Conservation (phyloP, 2,113 vertebrate genomes). For the Melanocharis versteri region DNA sequence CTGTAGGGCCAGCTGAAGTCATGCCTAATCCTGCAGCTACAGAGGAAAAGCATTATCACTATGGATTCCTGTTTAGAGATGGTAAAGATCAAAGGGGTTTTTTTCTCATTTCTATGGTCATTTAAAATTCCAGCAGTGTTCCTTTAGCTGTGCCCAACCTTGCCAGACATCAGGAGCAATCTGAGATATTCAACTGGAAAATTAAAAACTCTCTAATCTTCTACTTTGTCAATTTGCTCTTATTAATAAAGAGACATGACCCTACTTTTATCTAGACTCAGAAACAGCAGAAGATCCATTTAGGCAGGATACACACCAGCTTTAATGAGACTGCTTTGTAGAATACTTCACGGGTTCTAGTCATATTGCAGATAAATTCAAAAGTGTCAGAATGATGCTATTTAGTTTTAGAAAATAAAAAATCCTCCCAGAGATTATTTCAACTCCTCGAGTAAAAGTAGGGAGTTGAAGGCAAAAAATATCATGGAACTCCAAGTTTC, state of each 20-base stretch:
- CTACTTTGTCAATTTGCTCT: neutral
- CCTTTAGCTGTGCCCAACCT: neutral
- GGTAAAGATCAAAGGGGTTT: neutral
- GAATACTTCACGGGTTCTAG: neutral
- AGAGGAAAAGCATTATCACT: neutral
- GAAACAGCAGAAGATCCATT: neutral
- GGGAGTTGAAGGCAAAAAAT: neutral
- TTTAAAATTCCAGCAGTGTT: neutral
- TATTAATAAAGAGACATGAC: conserved; percentile 3
- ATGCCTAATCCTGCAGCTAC: neutral
- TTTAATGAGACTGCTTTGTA: neutral
- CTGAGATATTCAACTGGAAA: conserved; percentile 18
- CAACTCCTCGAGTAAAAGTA: neutral
- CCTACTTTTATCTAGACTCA: neutral
- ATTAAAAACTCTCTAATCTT: conserved; percentile 46
- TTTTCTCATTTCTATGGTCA: neutral
- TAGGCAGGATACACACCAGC: neutral
- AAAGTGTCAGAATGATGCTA: neutral
- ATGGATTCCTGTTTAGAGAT: neutral
- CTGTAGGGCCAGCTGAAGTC: neutral
- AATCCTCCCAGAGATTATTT: neutral
- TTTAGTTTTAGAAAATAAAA: neutral
- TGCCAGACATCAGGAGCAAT: conserved; percentile 32
- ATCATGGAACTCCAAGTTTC: neutral
- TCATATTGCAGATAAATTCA: neutral